Conservation (phyloP, 1,140 invertebrate genomes). For the Drosophila kanapiae region DNA sequence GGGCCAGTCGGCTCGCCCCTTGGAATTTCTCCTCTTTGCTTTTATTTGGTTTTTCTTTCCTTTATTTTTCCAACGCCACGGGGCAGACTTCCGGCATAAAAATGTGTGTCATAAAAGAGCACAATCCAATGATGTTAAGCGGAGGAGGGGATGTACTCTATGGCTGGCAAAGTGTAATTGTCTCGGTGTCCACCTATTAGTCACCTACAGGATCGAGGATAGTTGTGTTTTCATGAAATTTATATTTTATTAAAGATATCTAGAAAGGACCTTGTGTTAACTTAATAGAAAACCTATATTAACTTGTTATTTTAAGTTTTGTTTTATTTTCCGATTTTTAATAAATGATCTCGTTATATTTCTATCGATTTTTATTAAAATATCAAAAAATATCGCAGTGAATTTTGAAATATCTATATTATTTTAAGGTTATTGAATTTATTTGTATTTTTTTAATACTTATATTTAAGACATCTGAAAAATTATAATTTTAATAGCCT, state of each 20-base stretch:
- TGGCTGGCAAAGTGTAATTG: background rate
- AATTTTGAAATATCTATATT: too few relatives aligned
- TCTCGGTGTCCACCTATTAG: background rate
- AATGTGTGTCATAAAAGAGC: slow-evolving; percentile 73
- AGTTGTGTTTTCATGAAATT: background rate
- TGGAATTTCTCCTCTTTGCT: slow-evolving; percentile 3
- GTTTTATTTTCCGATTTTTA: too few relatives aligned
- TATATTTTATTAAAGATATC: background rate
- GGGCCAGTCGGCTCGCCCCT: slow-evolving; percentile 1
- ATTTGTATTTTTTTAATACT: too few relatives aligned
- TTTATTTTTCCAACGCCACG: slow-evolving; percentile 48
- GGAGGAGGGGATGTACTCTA: background rate
- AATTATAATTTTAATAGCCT: too few relatives aligned
- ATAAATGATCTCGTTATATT: too few relatives aligned
- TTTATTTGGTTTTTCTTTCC: background rate
- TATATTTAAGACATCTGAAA: too few relatives aligned
- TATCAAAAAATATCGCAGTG: too few relatives aligned
- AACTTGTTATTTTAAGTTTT: too few relatives aligned
- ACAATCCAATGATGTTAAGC: background rate
- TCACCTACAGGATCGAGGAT: too few relatives aligned
- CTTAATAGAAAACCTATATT: background rate
- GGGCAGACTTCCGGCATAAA: slow-evolving; percentile 75
- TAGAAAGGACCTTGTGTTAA: background rate
- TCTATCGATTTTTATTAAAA: too few relatives aligned
- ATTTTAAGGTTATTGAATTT: too few relatives aligned